Evolutionary conservation across 2,888 invertebrate species (phyloP).

Genomic region (Acholoe squamosa): DNA sequence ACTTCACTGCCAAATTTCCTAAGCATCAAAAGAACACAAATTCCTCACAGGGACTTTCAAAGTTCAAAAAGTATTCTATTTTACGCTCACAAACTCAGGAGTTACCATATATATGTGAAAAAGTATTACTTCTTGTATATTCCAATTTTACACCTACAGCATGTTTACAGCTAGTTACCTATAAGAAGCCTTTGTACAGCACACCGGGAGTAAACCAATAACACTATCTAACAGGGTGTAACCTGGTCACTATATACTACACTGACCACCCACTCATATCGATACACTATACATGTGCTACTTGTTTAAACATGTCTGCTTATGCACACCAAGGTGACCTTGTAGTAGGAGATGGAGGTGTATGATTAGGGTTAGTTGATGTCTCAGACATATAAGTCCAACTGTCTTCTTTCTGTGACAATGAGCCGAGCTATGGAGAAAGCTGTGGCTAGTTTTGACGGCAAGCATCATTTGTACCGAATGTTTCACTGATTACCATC

Average conservation of each 20-base stretch:
- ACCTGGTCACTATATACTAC: neutral
- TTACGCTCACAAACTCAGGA: conserved; percentile 46
- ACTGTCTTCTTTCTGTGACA: neutral
- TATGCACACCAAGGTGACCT: too few species aligned
- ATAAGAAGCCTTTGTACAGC: neutral
- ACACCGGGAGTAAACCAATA: neutral
- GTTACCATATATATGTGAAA: neutral
- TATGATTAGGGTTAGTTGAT: neutral
- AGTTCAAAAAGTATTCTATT: neutral
- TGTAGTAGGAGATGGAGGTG: neutral
- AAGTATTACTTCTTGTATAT: neutral
- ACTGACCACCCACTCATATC: neutral
- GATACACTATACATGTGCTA: too few species aligned
- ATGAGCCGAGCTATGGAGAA: neutral
- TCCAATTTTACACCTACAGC: neutral
- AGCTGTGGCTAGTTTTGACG: conserved; percentile 4
- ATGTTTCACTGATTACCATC: neutral
- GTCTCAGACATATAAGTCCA: neutral
- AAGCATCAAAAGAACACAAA: neutral
- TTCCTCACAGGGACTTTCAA: conserved; percentile 32
- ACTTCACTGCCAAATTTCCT: neutral
- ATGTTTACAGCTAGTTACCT: neutral
- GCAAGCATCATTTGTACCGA: neutral
- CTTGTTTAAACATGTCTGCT: too few species aligned
- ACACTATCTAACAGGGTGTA: neutral